Percentiles rank a stretch among this genome's conserved stretches.
Evolutionary conservation across 1,140 invertebrate genomes (phyloP).

Genomic region (Lysiphlebus fabarum): DNA sequence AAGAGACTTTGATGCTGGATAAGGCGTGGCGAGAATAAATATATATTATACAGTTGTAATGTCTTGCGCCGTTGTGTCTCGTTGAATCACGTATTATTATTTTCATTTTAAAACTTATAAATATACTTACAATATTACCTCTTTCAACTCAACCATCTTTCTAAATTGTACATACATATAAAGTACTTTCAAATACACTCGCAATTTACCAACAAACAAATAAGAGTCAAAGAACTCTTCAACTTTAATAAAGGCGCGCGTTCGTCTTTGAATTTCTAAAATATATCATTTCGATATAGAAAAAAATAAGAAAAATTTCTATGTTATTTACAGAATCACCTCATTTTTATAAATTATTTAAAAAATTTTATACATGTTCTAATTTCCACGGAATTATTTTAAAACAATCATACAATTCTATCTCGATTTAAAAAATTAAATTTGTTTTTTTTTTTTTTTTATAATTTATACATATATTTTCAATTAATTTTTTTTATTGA

Average conservation of each 20-base stretch:
- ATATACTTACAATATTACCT: too few relatives aligned
- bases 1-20: conserved; percentile 29
- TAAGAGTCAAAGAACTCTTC: conserved; percentile 18
- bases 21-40: conserved; percentile 24
- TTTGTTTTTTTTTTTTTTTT: too few relatives aligned
- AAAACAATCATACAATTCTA: too few relatives aligned
- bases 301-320: too few relatives aligned
- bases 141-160: too few relatives aligned
- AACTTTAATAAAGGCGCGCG: too few relatives aligned
- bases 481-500: too few relatives aligned
- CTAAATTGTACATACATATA: not conserved
- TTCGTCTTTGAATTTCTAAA: too few relatives aligned
- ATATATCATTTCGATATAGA: too few relatives aligned
- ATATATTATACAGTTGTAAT: conserved; percentile 7
- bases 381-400: not conserved
- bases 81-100: conserved; percentile 20
- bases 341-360: not conserved
- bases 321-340: not conserved
- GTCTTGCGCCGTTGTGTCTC: conserved; percentile 2
- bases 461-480: too few relatives aligned
- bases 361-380: not conserved
- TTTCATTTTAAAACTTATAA: not conserved
- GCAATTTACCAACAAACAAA: not conserved
- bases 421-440: too few relatives aligned
- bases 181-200: not conserved